Conservation (phyloP, 2,888 invertebrate species). For the Marronus borbonicus region DNA sequence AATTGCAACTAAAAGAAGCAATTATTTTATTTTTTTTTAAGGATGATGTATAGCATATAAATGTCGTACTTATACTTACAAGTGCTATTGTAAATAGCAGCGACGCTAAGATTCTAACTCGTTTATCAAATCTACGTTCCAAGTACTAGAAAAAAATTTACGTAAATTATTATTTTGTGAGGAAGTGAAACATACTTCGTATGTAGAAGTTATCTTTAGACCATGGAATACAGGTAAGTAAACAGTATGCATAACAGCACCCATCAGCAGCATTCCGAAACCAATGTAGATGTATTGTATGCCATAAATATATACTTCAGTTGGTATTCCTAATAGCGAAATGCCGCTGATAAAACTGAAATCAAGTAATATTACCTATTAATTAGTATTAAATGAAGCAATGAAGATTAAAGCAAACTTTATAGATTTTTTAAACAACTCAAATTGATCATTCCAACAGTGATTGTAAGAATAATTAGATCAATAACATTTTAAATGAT, state of each 20-base stretch:
- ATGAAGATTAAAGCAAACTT: too few relatives aligned
- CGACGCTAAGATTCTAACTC: constrained; percentile 81
- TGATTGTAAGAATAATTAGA: too few relatives aligned
- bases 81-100: constrained; percentile 79
- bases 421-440: too few relatives aligned
- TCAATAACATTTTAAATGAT: too few relatives aligned
- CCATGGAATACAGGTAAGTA: constrained; percentile 84
- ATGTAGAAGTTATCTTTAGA: constrained; percentile 83
- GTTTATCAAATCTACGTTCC: constrained; percentile 80
- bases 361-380: background rate
- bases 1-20: too few relatives aligned
- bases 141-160: constrained; percentile 73
- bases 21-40: too few relatives aligned
- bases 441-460: too few relatives aligned
- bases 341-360: constrained; percentile 83
- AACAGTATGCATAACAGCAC: constrained; percentile 77
- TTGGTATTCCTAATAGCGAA: constrained; percentile 84
- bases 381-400: background rate
- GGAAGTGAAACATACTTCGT: constrained; percentile 76
- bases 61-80: constrained; percentile 71
- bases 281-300: constrained; percentile 82
- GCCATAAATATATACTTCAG: constrained; percentile 87
- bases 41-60: background rate
- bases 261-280: constrained; percentile 78
- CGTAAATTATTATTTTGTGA: background rate